phyloP scores from a whole-genome alignment of 2,113 vertebrate species.

The Ceyx cyanopectus region DNA sequence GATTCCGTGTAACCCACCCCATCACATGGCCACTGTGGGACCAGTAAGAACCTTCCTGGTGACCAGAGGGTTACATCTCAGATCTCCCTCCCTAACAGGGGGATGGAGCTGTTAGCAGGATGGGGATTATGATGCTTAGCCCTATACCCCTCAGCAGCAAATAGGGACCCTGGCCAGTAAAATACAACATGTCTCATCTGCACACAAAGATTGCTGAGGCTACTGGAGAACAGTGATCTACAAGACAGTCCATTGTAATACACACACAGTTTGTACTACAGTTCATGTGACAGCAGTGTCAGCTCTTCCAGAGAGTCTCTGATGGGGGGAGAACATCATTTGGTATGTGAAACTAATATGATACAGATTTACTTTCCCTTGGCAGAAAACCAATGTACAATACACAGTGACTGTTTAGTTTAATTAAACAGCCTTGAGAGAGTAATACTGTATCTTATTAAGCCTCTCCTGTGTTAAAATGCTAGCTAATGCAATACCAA shows the following conservation, averaged over 20 bases:
- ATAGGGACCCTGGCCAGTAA: background rate
- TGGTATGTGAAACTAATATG: conserved; percentile 19
- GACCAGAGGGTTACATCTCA: background rate
- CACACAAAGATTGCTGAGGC: background rate
- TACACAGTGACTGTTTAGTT: conserved; percentile 22
- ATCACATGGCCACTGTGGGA: background rate
- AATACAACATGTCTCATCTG: accelerated
- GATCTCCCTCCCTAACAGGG: background rate
- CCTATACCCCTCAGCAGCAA: accelerated
- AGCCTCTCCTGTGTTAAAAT: conserved; percentile 49
- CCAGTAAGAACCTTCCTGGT: background rate
- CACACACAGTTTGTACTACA: background rate
- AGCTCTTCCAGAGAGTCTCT: conserved; percentile 25
- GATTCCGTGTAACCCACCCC: background rate
- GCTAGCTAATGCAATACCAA: conserved; percentile 45
- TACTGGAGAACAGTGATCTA: background rate
- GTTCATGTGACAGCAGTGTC: background rate
- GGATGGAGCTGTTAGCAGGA: background rate
- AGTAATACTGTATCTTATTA: conserved; percentile 54
- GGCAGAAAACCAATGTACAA: conserved; percentile 40
- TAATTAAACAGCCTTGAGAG: conserved; percentile 69
- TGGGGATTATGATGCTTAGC: background rate
- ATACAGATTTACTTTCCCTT: conserved; percentile 56
- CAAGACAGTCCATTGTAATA: background rate
- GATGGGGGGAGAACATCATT: background rate